A percentile compares a stretch with the other conserved stretches of the same genome.
These are phyloP conservation scores for Pseudomyrmex pallidus DNA, from an alignment of 1,140 invertebrate genomes.

Conservation along the genomic window DNA sequence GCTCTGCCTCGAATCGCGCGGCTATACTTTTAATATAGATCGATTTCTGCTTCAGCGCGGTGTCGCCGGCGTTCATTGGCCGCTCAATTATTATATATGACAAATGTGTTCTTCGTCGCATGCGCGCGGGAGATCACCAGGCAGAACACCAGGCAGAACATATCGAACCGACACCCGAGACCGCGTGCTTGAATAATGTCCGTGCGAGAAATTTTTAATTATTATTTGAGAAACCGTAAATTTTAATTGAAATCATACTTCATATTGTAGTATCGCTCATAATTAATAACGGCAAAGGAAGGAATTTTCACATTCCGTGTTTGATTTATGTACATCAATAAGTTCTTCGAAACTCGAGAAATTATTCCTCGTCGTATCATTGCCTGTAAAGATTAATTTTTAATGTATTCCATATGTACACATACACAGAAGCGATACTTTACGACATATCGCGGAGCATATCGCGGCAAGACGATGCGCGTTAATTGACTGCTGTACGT, in stretches of 20 bases:
- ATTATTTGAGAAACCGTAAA: too few species aligned
- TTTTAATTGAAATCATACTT: too few species aligned
- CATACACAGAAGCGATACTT: neutral
- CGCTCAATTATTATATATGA: conserved; percentile 51
- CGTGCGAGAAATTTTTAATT: too few species aligned
- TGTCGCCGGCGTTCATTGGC: conserved; percentile 39
- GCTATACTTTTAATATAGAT: conserved; percentile 32
- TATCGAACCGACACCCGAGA: conserved; percentile 53
- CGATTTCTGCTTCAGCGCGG: conserved; percentile 53
- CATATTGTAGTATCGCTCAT: too few species aligned
- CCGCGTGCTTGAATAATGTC: neutral
- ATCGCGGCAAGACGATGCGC: conserved; percentile 16
- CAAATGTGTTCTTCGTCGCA: conserved; percentile 50
- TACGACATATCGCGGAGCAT: neutral
- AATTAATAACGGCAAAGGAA: neutral
- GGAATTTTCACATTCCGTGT: neutral
- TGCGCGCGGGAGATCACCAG: neutral
- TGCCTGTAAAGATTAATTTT: conserved; percentile 19
- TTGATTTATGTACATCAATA: neutral
- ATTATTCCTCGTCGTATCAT: neutral
- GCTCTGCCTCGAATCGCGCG: neutral
- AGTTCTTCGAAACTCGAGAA: conserved; percentile 2
- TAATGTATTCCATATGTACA: neutral
- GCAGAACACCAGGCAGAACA: too few species aligned
- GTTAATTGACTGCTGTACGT: conserved; percentile 31